These are phyloP conservation scores for Chaetura pelagica DNA, from an alignment of 2,113 vertebrate species.

Conservation along the genomic window DNA sequence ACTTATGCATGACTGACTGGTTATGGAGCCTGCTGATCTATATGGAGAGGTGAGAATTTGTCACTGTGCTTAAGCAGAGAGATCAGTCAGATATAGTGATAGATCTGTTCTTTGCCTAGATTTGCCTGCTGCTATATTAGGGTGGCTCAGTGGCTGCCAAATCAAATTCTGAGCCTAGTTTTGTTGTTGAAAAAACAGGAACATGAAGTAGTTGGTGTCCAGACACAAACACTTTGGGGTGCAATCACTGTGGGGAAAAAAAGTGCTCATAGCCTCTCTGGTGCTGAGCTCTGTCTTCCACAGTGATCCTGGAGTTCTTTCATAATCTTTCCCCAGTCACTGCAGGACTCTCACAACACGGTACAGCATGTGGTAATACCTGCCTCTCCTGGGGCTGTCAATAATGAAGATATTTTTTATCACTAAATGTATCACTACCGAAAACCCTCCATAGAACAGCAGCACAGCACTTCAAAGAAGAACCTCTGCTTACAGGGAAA, in stretches of 20 bases:
- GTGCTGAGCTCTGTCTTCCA: neutral
- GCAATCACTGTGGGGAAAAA: slow-evolving; percentile 19
- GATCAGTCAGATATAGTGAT: slow-evolving; percentile 80
- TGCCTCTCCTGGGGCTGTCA: neutral
- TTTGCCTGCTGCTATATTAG: slow-evolving; percentile 77
- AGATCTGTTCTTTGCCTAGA: slow-evolving; percentile 77
- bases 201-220: slow-evolving; percentile 48
- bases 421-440: neutral
- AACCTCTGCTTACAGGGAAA: neutral
- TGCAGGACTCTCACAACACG: neutral
- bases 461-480: neutral
- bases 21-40: slow-evolving; percentile 76
- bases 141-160: slow-evolving; percentile 69
- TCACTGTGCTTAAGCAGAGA: slow-evolving; percentile 79
- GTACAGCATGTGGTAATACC: neutral
- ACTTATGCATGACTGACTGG: slow-evolving; percentile 73
- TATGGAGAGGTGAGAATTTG: slow-evolving; percentile 82
- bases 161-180: slow-evolving; percentile 71
- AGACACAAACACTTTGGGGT: slow-evolving; percentile 49
- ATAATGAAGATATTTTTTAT: neutral
- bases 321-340: neutral
- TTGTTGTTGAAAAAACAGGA: slow-evolving; percentile 44
- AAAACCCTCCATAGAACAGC: neutral
- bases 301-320: neutral
- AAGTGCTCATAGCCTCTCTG: neutral